These are phyloP conservation scores for Alentia gelatinosa DNA, from an alignment of 2,888 invertebrate genomes.

Conservation along the genomic window DNA sequence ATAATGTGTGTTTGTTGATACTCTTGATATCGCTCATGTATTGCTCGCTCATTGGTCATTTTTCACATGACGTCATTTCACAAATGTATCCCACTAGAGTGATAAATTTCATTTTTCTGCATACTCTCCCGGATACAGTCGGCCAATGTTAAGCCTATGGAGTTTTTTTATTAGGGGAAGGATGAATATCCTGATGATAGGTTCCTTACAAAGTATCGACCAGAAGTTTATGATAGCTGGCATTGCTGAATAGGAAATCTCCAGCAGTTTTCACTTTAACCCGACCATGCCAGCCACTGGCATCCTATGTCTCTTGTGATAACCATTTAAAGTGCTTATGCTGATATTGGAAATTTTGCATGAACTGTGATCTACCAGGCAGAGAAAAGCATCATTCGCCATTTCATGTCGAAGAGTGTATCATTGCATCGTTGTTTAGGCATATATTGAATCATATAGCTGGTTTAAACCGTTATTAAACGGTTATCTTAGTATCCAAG, in stretches of 20 bases:
- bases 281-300: not conserved
- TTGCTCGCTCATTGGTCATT: no score
- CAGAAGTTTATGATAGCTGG: not conserved
- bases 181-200: not conserved
- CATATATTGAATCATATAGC: no score
- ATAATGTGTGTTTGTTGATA: no score
- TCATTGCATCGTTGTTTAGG: no score
- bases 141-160: not conserved
- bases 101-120: no score
- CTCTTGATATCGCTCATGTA: no score
- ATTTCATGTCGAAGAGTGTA: no score
- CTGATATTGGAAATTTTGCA: not conserved
- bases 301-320: not conserved
- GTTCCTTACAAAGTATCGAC: not conserved
- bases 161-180: not conserved
- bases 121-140: not conserved
- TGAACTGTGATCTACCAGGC: not conserved
- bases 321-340: not conserved
- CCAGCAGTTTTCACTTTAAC: no score
- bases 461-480: no score
- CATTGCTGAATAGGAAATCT: not conserved
- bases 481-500: no score
- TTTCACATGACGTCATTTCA: no score
- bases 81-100: no score
- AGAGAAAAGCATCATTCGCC: not conserved